These are phyloP conservation scores for Trichogramma pretiosum DNA, from an alignment of 1,140 invertebrate genomes.

Conservation along the genomic window DNA sequence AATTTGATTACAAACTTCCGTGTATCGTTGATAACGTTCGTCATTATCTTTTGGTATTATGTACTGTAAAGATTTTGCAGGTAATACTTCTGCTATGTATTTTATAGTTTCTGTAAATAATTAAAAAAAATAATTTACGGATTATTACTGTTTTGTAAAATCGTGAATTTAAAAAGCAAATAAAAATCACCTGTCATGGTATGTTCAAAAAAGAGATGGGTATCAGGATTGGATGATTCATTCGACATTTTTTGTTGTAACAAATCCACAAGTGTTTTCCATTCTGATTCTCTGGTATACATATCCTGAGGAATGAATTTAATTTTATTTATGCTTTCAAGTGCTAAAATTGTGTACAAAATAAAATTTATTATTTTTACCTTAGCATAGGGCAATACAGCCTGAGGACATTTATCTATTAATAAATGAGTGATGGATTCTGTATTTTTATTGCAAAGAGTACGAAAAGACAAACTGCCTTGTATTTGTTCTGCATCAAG, in stretches of 20 bases:
- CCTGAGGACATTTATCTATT: slow-evolving; percentile 49
- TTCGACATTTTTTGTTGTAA: slow-evolving; percentile 40
- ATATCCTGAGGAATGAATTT: slow-evolving; percentile 37
- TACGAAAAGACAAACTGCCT: slow-evolving; percentile 37
- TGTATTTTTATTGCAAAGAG: slow-evolving; percentile 30
- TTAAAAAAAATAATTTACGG: slow-evolving; percentile 5
- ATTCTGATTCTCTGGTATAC: slow-evolving; percentile 46
- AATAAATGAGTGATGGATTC: slow-evolving; percentile 36
- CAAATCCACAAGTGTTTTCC: slow-evolving; percentile 46
- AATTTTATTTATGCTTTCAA: too few relatives aligned
- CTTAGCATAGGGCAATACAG: slow-evolving; percentile 50
- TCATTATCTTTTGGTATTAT: slow-evolving; percentile 42
- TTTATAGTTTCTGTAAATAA: slow-evolving; percentile 43
- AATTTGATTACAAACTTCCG: slow-evolving; percentile 47
- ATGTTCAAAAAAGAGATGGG: slow-evolving; percentile 43
- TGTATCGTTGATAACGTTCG: slow-evolving; percentile 42
- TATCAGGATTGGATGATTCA: slow-evolving; percentile 33
- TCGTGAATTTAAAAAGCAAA: slow-evolving; percentile 8
- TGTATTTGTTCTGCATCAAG: slow-evolving; percentile 37
- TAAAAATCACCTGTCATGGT: slow-evolving; percentile 42
- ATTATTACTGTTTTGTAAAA: not conserved
- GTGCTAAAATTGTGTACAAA: slow-evolving; percentile 9
- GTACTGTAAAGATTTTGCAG: slow-evolving; percentile 42
- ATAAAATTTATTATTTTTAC: slow-evolving; percentile 35
- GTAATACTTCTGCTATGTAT: slow-evolving; percentile 42